phyloP scores from a whole-genome alignment of 2,888 invertebrate genomes.

The Orchesella flavescens region DNA sequence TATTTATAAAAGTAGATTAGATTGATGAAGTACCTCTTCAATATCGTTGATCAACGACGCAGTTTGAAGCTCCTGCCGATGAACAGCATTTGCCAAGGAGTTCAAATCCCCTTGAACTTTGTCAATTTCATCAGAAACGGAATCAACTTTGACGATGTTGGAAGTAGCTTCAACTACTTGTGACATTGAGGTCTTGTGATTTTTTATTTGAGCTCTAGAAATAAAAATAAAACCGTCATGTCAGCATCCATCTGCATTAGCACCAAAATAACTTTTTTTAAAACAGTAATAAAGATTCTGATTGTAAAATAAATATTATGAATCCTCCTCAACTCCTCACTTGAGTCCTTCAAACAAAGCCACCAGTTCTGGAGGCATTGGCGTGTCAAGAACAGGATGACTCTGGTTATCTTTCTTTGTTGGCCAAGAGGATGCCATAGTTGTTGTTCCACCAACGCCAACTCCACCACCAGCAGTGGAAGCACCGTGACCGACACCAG shows the following conservation, averaged over 20 bases:
- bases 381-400: conserved; percentile 23
- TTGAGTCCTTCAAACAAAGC: conserved; percentile 46
- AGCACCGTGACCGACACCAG: no score
- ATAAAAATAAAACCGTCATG: not conserved
- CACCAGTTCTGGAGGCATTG: conserved; percentile 45
- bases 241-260: no score
- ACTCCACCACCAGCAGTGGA: no score
- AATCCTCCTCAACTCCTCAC: no score
- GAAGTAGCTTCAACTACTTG: conserved; percentile 32
- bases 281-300: no score
- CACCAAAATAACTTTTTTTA: no score
- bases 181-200: conserved; percentile 39
- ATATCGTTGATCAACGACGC: conserved; percentile 45
- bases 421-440: not conserved
- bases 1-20: no score
- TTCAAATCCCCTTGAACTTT: conserved; percentile 35
- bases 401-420: not conserved
- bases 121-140: conserved; percentile 43
- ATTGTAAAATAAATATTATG: no score
- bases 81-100: conserved; percentile 27
- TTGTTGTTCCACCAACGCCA: no score
- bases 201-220: conserved; percentile 53
- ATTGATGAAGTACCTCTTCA: conserved; percentile 22
- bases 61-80: conserved; percentile 42
- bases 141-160: conserved; percentile 8